Evolutionary conservation across 1,140 invertebrate genomes (phyloP).

Genomic region (Drosophila setifemur): DNA sequence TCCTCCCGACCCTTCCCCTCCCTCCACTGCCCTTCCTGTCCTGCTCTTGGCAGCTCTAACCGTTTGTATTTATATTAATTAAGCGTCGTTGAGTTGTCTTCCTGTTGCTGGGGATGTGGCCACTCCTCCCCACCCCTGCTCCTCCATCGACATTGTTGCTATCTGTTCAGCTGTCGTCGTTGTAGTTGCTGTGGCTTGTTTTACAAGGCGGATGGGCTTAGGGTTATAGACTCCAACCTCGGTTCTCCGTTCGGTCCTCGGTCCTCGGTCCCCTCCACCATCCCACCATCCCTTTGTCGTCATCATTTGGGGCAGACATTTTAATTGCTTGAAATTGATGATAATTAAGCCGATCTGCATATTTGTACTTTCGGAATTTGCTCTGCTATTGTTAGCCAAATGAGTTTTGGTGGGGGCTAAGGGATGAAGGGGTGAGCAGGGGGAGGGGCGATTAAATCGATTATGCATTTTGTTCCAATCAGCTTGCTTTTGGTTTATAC

Average conservation of each 20-base stretch:
- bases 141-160: constrained; percentile 64
- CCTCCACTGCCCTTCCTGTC: neutral
- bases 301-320: constrained; percentile 54
- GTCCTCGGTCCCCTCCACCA: too few relatives aligned
- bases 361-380: constrained; percentile 56
- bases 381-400: constrained; percentile 64
- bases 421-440: too few relatives aligned
- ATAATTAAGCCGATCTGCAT: constrained; percentile 79
- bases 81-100: constrained; percentile 76
- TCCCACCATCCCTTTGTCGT: neutral
- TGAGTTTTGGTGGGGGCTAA: constrained; percentile 45
- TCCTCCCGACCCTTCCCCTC: neutral
- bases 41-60: constrained; percentile 8
- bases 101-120: constrained; percentile 39
- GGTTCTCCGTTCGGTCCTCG: too few relatives aligned
- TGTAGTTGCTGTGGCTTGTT: constrained; percentile 64
- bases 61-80: constrained; percentile 79
- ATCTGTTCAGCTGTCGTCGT: constrained; percentile 73
- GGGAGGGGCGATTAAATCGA: too few relatives aligned
- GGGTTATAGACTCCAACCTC: constrained; percentile 37
- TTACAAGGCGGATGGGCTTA: constrained; percentile 66
- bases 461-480: constrained; percentile 63
- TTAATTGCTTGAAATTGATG: constrained; percentile 78
- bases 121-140: neutral
- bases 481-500: constrained; percentile 41